Base-by-base conservation (phyloP, 2,888 invertebrate species). In the Lepeophtheirus nordmannii region DNA sequence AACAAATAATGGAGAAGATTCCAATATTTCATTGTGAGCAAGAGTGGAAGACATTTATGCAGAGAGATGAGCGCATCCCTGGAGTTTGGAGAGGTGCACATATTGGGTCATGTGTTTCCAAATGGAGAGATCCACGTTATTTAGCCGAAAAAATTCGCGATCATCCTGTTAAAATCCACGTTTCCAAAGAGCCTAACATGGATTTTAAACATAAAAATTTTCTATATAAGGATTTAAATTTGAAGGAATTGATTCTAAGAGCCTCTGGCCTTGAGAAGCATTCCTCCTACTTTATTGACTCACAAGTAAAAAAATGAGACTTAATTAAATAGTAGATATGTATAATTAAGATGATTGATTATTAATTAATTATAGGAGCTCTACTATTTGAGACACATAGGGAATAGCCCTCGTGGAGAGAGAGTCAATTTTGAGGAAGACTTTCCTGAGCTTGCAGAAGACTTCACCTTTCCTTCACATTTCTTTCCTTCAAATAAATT, bases 121-220 rank as follows among this genome's bases (percentile, higher is more conserved):
- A 74, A 70, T 80, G 80, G 80, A 76, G 76, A 1, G 68, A 62
- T 62, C 38, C 72, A 5, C 75, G 77, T 14, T 79, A 79, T 72
- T 71, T 80, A 46, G 70, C 72, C n/a, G 68, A 73, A 2, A 70
- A 72, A 61, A 73, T 76, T 11, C 74, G 74, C 14, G 70, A 72
- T n/a, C 72, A 73, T 58, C 71, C 72, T 46, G 78, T 79, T 1
- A 78, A 77, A 72, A 74, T 79, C 67, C 80, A 80, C 71, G 77
- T 78, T n/a, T 76, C 78, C 40, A 69, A 72, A 56, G 72, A 71
- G 20, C 72, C 74, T 22, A 73, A 74, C 67, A 74, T 80, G 75
- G 77, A 80, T 71, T 80, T 80, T 70, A 72, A 79, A 23, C 72
- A 73, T 41, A 80, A 79, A 71, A 80, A 80, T 69, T 80, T 80